Evolutionary conservation across 2,797 vertebrate genomes (phyloP).

Genomic region (Protonibea diacanthus): DNA sequence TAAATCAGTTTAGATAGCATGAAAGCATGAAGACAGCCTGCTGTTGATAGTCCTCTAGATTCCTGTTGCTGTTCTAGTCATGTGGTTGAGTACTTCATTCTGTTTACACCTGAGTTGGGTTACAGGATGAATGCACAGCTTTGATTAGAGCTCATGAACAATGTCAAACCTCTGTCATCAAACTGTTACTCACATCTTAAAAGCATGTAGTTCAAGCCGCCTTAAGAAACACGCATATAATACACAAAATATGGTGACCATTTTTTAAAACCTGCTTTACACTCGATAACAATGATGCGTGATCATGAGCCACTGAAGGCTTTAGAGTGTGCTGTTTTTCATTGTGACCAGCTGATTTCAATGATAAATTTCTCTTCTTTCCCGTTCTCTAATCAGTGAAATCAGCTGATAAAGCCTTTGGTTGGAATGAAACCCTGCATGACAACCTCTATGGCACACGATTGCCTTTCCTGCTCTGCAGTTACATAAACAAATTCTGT

Average conservation of each 20-base stretch:
- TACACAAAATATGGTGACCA: slow-evolving; percentile 13
- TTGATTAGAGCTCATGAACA: slow-evolving; percentile 3
- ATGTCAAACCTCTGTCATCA: slow-evolving; percentile 3
- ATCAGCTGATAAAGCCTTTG: slow-evolving; percentile 63
- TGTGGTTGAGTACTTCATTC: slow-evolving; percentile 1
- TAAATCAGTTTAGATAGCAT: neutral
- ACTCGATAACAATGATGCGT: slow-evolving; percentile 31
- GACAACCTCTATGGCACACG: slow-evolving; percentile 55
- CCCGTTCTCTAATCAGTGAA: slow-evolving; percentile 64
- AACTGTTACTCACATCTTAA: neutral
- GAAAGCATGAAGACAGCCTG: neutral
- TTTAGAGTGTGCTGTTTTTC: slow-evolving; percentile 53
- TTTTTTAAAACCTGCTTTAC: slow-evolving; percentile 39
- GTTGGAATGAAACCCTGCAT: slow-evolving; percentile 55
- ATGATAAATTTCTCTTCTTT: slow-evolving; percentile 59
- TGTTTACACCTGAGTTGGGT: slow-evolving; percentile 5
- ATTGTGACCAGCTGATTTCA: slow-evolving; percentile 70
- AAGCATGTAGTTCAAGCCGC: neutral
- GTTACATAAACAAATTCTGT: slow-evolving; percentile 47
- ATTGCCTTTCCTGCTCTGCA: slow-evolving; percentile 32
- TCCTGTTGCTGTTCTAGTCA: neutral
- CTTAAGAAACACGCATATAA: neutral
- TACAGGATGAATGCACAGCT: slow-evolving; percentile 2
- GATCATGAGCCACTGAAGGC: slow-evolving; percentile 45
- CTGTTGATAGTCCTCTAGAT: neutral